A percentile compares a stretch with the other conserved stretches of the same genome.
These are phyloP conservation scores for Macrostomum lignano DNA, from an alignment of 1,140 invertebrate genomes.

Conservation along the genomic window DNA sequence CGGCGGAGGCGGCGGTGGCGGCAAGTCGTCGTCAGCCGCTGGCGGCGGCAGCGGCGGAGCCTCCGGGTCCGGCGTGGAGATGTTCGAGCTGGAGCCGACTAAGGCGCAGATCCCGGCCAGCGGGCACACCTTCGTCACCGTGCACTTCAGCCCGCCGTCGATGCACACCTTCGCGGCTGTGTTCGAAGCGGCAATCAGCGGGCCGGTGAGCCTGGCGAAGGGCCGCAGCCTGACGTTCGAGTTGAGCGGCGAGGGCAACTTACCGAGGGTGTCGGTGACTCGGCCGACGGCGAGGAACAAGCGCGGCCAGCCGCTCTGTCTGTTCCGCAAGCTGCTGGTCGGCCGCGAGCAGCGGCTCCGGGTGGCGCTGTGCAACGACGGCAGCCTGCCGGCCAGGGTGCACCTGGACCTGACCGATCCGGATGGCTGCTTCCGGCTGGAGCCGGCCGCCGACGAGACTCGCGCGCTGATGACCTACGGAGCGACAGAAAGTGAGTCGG, in stretches of 20 bases:
- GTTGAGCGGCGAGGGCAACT: slow-evolving; percentile 23
- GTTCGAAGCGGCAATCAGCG: too few relatives aligned
- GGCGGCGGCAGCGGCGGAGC: slow-evolving; percentile 9
- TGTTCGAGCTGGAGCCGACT: slow-evolving; percentile 24
- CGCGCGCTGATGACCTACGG: too few relatives aligned
- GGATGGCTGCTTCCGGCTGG: too few relatives aligned
- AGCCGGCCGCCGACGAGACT: too few relatives aligned
- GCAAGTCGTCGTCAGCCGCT: slow-evolving; percentile 12
- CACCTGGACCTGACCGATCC: too few relatives aligned
- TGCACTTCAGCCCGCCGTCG: slow-evolving; percentile 22
- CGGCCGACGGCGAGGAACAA: slow-evolving; percentile 23
- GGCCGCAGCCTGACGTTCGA: slow-evolving; percentile 20
- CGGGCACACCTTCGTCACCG: slow-evolving; percentile 20
- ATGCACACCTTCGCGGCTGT: too few relatives aligned
- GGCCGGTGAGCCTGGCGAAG: slow-evolving; percentile 12
- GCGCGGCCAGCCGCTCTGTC: slow-evolving; percentile 20
- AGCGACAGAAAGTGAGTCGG: too few relatives aligned
- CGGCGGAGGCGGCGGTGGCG: not conserved
- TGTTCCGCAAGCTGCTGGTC: slow-evolving; percentile 21
- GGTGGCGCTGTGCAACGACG: slow-evolving; percentile 21
- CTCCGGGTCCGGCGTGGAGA: slow-evolving; percentile 13
- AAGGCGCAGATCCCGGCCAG: slow-evolving; percentile 20
- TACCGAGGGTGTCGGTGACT: slow-evolving; percentile 18
- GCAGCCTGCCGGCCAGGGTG: slow-evolving; percentile 24
- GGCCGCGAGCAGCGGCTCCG: slow-evolving; percentile 15